A percentile compares a stretch with the other conserved stretches of the same genome.
Evolutionary conservation across 2,888 invertebrate species (phyloP).

Genomic region (Pristionchus entomophagus): DNA sequence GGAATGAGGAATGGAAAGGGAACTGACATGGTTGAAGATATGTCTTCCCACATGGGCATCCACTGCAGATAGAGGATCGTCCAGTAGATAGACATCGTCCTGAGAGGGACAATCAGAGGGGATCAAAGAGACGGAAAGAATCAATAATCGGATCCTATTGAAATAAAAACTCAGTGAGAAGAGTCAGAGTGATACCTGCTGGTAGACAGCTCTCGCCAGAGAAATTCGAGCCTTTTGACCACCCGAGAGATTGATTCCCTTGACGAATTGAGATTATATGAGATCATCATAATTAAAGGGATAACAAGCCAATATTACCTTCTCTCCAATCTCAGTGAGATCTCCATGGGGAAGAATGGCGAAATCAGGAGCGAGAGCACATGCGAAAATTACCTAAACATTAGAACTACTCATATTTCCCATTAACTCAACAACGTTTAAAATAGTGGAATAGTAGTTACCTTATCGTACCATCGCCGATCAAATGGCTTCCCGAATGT

Average conservation of each 20-base stretch:
- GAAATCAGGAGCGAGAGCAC: conserved; percentile 91
- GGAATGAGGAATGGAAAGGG: not conserved
- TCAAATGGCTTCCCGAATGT: conserved; percentile 56
- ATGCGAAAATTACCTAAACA: conserved; percentile 86
- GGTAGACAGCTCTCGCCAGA: conserved; percentile 83
- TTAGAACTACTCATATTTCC: not conserved
- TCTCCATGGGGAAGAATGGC: conserved; percentile 93
- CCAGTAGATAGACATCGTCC: conserved; percentile 84
- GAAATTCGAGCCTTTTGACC: conserved; percentile 90
- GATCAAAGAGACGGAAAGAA: too few species aligned
- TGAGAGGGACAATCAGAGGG: not conserved
- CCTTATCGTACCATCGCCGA: conserved; percentile 27
- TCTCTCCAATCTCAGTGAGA: conserved; percentile 97
- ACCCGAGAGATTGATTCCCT: conserved; percentile 91
- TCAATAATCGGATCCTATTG: too few species aligned
- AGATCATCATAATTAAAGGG: not conserved
- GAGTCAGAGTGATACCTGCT: conserved; percentile 76
- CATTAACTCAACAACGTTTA: too few species aligned
- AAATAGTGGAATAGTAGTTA: not conserved
- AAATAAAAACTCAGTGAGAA: too few species aligned
- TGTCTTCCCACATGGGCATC: conserved; percentile 98
- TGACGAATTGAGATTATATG: conserved; percentile 66
- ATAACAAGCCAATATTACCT: conserved; percentile 78
- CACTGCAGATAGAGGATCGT: conserved; percentile 95
- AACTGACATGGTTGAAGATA: conserved; percentile 82